Conservation (phyloP, 2,113 vertebrate genomes). For the Lampris megalopsis region DNA sequence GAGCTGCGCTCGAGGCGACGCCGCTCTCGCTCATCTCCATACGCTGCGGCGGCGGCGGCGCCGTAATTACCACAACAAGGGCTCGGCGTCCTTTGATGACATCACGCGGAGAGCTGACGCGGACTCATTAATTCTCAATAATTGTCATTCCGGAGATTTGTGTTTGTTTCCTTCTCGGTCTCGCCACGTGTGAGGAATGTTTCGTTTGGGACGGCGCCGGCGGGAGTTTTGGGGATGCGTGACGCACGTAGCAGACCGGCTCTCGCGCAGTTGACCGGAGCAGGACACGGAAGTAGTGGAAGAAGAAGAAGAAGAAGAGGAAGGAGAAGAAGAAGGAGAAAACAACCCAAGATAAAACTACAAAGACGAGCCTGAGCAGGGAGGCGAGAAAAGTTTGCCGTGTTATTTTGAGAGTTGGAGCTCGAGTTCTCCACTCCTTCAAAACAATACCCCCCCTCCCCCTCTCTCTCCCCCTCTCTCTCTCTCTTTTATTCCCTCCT, state of each 20-base stretch:
- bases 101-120: too few relatives aligned
- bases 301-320: too few relatives aligned
- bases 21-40: too few relatives aligned
- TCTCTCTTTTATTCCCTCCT: not conserved
- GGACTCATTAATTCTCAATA: not conserved
- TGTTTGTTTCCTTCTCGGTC: not conserved
- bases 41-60: too few relatives aligned
- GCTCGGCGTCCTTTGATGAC: not conserved
- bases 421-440: slow-evolving; percentile 41
- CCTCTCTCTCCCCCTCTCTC: not conserved
- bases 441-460: slow-evolving; percentile 46
- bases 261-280: too few relatives aligned
- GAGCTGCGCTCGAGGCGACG: too few relatives aligned
- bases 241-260: too few relatives aligned
- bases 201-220: too few relatives aligned
- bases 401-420: slow-evolving; percentile 31
- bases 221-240: too few relatives aligned
- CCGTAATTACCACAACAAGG: not conserved
- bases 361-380: not conserved
- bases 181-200: too few relatives aligned
- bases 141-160: not conserved
- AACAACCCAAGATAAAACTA: not conserved
- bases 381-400: slow-evolving; percentile 43
- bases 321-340: not conserved
- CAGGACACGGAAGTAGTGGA: too few relatives aligned